Conservation (phyloP, 2,888 invertebrate species). For the Cloeon dipterum region DNA sequence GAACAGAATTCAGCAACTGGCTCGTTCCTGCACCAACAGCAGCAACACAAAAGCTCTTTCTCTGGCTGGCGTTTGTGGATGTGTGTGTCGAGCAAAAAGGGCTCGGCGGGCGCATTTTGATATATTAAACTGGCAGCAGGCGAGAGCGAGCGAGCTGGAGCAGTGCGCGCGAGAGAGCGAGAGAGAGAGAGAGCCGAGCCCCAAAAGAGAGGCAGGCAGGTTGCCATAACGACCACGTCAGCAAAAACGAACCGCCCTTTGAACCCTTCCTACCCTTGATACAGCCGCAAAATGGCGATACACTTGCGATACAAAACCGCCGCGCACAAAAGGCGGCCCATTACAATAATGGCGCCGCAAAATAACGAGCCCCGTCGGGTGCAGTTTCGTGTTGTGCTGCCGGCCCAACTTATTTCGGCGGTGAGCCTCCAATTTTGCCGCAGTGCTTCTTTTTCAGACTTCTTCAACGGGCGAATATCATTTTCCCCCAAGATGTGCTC, state of each 20-base stretch:
- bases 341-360: neutral
- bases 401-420: too few relatives aligned
- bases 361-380: too few relatives aligned
- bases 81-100: neutral
- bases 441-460: too few relatives aligned
- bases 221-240: conserved; percentile 2
- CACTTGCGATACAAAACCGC: neutral
- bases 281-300: conserved; percentile 1
- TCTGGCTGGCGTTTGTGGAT: too few relatives aligned
- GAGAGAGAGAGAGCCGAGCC: neutral
- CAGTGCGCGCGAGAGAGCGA: neutral
- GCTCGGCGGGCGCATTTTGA: neutral
- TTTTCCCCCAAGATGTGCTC: too few relatives aligned
- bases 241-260: neutral
- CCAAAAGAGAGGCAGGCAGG: neutral
- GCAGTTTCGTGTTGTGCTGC: too few relatives aligned
- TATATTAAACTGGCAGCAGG: neutral
- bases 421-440: too few relatives aligned
- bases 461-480: too few relatives aligned
- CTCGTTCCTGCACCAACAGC: too few relatives aligned
- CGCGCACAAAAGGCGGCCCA: neutral
- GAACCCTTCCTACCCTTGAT: neutral
- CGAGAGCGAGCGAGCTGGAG: too few relatives aligned
- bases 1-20: too few relatives aligned
- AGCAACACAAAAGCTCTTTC: too few relatives aligned